Evolutionary conservation across 2,797 vertebrate species (phyloP).

Genomic region (Oryzias dopingdopingensis): DNA sequence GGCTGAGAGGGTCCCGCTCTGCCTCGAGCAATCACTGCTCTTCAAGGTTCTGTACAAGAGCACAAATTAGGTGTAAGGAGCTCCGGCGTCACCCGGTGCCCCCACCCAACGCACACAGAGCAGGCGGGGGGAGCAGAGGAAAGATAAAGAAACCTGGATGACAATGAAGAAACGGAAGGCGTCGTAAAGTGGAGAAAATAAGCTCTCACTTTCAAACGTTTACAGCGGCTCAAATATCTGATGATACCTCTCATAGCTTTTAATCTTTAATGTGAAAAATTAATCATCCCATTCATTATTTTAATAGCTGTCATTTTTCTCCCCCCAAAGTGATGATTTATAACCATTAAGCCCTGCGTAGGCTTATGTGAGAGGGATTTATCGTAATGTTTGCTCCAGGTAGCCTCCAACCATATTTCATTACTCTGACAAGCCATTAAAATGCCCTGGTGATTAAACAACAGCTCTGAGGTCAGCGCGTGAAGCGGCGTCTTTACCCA

Average conservation of each 20-base stretch:
- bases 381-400: slow-evolving; percentile 81
- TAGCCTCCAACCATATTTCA: slow-evolving; percentile 79
- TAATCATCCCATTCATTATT: slow-evolving; percentile 84
- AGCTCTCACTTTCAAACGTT: slow-evolving; percentile 72
- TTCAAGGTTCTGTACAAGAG: slow-evolving; percentile 70
- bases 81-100: slow-evolving; percentile 30
- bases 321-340: slow-evolving; percentile 79
- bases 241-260: slow-evolving; percentile 77
- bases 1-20: slow-evolving; percentile 67
- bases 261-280: slow-evolving; percentile 84
- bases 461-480: slow-evolving; percentile 68
- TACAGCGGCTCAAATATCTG: slow-evolving; percentile 70
- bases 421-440: slow-evolving; percentile 79
- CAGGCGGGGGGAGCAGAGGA: slow-evolving; percentile 1
- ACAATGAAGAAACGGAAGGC: slow-evolving; percentile 62
- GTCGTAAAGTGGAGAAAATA: slow-evolving; percentile 64
- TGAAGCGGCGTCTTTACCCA: slow-evolving; percentile 47
- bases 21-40: slow-evolving; percentile 66
- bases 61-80: slow-evolving; percentile 67
- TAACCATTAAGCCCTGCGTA: slow-evolving; percentile 68
- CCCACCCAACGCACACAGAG: slow-evolving; percentile 10
- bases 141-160: slow-evolving; percentile 27
- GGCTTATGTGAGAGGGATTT: slow-evolving; percentile 75
- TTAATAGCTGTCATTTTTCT: slow-evolving; percentile 81
- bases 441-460: slow-evolving; percentile 80